A percentile compares a stretch with the other conserved stretches of the same genome.
These are phyloP conservation scores for Acanthochromis polyacanthus DNA, from an alignment of 2,113 vertebrate species.

Conservation along the genomic window DNA sequence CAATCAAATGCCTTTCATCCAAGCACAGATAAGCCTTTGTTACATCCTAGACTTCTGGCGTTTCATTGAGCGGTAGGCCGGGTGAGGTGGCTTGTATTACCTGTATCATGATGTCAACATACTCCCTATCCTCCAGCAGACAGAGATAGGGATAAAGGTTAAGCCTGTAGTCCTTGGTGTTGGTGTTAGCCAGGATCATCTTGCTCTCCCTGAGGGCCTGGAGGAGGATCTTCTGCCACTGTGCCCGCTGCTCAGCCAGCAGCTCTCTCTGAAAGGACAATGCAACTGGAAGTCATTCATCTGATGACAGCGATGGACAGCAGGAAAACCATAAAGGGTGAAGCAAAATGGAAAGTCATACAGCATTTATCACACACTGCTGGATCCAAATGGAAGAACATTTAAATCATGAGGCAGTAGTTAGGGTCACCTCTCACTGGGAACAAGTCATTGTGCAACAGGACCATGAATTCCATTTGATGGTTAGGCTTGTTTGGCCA, in stretches of 20 bases:
- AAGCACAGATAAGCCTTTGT: constrained; percentile 17
- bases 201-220: constrained; percentile 85
- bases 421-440: constrained; percentile 7
- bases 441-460: neutral
- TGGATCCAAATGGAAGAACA: constrained; percentile 2
- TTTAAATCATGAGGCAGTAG: neutral
- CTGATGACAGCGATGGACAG: neutral
- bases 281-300: constrained; percentile 37
- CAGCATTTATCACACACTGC: neutral
- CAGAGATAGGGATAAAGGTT: constrained; percentile 90
- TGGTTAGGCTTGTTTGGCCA: constrained; percentile 30
- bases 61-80: neutral
- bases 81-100: constrained; percentile 76
- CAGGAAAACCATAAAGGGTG: neutral
- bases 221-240: constrained; percentile 84
- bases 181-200: constrained; percentile 64
- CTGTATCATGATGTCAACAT: constrained; percentile 91
- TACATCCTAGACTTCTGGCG: neutral
- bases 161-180: constrained; percentile 1
- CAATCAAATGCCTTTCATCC: neutral
- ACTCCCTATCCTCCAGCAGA: constrained; percentile 88
- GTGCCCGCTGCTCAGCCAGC: constrained; percentile 79
- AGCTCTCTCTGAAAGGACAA: constrained; percentile 84
- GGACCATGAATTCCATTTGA: constrained; percentile 18
- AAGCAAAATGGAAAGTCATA: constrained; percentile 12